Conservation (phyloP, 2,888 invertebrate species). For the Hemistola chrysoprasaria region DNA sequence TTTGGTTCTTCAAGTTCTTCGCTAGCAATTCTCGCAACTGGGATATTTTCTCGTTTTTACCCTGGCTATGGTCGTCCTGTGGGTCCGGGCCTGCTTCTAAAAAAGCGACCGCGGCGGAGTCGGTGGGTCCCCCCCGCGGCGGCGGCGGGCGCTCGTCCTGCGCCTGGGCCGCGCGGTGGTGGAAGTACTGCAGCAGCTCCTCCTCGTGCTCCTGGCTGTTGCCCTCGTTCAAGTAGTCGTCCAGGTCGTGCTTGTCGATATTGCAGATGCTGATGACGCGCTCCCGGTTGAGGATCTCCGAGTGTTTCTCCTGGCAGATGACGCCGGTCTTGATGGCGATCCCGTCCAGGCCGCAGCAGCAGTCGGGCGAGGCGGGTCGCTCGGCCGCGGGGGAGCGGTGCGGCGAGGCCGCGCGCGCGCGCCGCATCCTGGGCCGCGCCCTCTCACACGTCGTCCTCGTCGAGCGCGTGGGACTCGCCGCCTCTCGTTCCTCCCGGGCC, state of each 20-base stretch:
- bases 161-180: slow-evolving; percentile 70
- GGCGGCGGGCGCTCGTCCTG: slow-evolving; percentile 37
- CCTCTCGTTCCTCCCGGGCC: slow-evolving; percentile 79
- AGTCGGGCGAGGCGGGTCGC: slow-evolving; percentile 64
- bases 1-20: slow-evolving; percentile 82
- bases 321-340: slow-evolving; percentile 68
- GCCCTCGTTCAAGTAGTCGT: slow-evolving; percentile 90
- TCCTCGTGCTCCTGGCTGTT: slow-evolving; percentile 91
- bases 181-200: slow-evolving; percentile 92
- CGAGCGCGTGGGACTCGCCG: slow-evolving; percentile 78
- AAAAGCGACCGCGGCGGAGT: slow-evolving; percentile 51
- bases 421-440: slow-evolving; percentile 46
- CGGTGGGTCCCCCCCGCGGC: slow-evolving; percentile 24
- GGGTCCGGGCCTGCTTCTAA: slow-evolving; percentile 70
- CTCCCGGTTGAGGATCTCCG: slow-evolving; percentile 84
- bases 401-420: slow-evolving; percentile 59
- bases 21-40: slow-evolving; percentile 88
- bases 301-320: slow-evolving; percentile 75
- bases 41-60: slow-evolving; percentile 86
- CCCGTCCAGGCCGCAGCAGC: slow-evolving; percentile 75
- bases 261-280: slow-evolving; percentile 88
- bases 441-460: slow-evolving; percentile 76
- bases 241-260: slow-evolving; percentile 90
- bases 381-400: slow-evolving; percentile 55
- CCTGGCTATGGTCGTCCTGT: slow-evolving; percentile 74